A percentile compares a stretch with the other conserved stretches of the same genome.
These are phyloP conservation scores for Campoletis sonorensis DNA, from an alignment of 1,140 invertebrate species.

Conservation along the genomic window DNA sequence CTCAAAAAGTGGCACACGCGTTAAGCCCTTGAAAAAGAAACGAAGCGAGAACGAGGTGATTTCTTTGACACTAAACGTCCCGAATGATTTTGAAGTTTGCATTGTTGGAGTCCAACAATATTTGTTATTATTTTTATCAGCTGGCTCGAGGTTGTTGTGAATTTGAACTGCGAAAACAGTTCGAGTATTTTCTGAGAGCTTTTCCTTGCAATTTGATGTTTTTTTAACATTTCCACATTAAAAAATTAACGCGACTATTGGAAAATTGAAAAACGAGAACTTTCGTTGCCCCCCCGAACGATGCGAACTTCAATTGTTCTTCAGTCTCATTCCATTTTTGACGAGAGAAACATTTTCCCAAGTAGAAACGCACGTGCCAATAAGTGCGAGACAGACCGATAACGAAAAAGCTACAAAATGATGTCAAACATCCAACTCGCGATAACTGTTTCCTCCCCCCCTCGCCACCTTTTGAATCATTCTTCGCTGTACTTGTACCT, in stretches of 20 bases:
- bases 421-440: not conserved
- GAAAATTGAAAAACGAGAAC: not conserved
- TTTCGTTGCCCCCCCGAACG: too few species aligned
- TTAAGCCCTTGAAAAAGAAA: not conserved
- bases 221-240: too few species aligned
- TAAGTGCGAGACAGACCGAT: not conserved
- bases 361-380: not conserved
- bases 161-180: too few species aligned
- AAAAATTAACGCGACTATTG: too few species aligned
- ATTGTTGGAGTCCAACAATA: too few species aligned
- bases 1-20: not conserved
- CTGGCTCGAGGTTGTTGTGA: too few species aligned
- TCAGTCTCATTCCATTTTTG: too few species aligned
- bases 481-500: constrained; percentile 49
- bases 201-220: too few species aligned
- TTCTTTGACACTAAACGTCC: not conserved
- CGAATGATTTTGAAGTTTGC: too few species aligned
- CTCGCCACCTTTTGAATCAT: constrained; percentile 37
- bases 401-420: not conserved
- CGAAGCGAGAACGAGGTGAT: not conserved
- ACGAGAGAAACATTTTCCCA: not conserved
- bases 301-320: too few species aligned
- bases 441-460: not conserved
- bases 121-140: too few species aligned
- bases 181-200: too few species aligned